These are phyloP conservation scores for Drepana falcataria DNA, from an alignment of 2,888 invertebrate genomes.

Conservation along the genomic window DNA sequence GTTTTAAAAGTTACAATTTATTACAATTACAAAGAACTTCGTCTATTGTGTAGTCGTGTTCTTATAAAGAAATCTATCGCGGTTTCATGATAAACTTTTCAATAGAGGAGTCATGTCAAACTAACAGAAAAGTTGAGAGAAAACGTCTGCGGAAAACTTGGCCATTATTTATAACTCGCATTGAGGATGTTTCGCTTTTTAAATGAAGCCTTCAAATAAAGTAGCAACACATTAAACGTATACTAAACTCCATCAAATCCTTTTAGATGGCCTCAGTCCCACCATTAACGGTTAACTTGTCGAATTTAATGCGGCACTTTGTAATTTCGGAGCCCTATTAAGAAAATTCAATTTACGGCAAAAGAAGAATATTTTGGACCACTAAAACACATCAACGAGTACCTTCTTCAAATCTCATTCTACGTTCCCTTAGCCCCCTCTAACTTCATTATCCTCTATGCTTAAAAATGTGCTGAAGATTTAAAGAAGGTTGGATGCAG, in stretches of 20 bases:
- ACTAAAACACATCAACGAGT: constrained; percentile 4
- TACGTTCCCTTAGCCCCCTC: constrained; percentile 8
- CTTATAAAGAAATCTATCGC: background rate
- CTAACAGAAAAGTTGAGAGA: constrained; percentile 1
- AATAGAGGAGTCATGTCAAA: constrained; percentile 3
- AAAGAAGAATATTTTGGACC: constrained; percentile 4
- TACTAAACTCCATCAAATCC: constrained; percentile 21
- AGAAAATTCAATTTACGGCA: constrained; percentile 18
- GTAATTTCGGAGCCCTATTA: constrained; percentile 14
- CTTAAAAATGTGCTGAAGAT: too few species aligned
- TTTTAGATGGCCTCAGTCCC: constrained; percentile 17
- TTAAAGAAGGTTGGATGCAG: background rate
- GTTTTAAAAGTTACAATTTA: too few species aligned
- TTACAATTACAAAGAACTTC: too few species aligned
- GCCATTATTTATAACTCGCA: background rate
- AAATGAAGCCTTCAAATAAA: background rate
- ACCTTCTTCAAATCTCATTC: constrained; percentile 1
- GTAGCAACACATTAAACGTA: constrained; percentile 6
- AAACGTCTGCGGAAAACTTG: constrained; percentile 2
- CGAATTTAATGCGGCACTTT: constrained; percentile 29
- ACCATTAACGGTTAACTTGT: constrained; percentile 35
- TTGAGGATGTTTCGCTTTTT: background rate
- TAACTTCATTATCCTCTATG: constrained; percentile 5
- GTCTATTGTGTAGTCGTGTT: too few species aligned
- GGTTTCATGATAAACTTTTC: background rate